Evolutionary conservation across 1,140 invertebrate species (phyloP).

Genomic region (Megalonaias nervosa): DNA sequence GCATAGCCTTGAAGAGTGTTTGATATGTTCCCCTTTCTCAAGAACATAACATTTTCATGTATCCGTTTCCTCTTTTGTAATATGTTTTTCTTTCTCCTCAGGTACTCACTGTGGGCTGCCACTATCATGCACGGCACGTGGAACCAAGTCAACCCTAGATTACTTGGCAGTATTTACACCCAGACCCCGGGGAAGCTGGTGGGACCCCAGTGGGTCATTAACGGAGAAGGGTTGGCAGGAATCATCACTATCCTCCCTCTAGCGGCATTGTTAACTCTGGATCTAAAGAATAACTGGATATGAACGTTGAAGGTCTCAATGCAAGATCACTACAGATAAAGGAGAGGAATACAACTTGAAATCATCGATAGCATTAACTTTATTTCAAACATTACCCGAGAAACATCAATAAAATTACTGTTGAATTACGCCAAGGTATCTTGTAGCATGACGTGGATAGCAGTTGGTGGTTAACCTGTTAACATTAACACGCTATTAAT

Average conservation of each 20-base stretch:
- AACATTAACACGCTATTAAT: too few relatives aligned
- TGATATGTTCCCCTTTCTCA: neutral
- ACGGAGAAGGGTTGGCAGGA: constrained; percentile 51
- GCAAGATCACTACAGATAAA: too few relatives aligned
- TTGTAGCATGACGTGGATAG: too few relatives aligned
- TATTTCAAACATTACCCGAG: too few relatives aligned
- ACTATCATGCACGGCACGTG: constrained; percentile 46
- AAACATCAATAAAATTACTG: too few relatives aligned
- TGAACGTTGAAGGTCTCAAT: neutral
- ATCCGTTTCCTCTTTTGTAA: neutral
- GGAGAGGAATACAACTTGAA: too few relatives aligned
- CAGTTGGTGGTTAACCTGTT: too few relatives aligned
- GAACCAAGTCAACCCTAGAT: constrained; percentile 43
- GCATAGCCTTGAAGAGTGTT: neutral
- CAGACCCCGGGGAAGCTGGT: constrained; percentile 39
- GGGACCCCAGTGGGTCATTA: constrained; percentile 52
- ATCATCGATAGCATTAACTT: too few relatives aligned
- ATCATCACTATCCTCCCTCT: constrained; percentile 42
- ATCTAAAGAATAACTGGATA: constrained; percentile 4
- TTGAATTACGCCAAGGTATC: too few relatives aligned
- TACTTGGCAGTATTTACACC: constrained; percentile 52
- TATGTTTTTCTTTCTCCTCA: constrained; percentile 12
- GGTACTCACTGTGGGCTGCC: constrained; percentile 43
- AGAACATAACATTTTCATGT: neutral
- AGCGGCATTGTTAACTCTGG: constrained; percentile 17